phyloP scores from a whole-genome alignment of 2,888 invertebrate species.

The Lapara coniferarum region DNA sequence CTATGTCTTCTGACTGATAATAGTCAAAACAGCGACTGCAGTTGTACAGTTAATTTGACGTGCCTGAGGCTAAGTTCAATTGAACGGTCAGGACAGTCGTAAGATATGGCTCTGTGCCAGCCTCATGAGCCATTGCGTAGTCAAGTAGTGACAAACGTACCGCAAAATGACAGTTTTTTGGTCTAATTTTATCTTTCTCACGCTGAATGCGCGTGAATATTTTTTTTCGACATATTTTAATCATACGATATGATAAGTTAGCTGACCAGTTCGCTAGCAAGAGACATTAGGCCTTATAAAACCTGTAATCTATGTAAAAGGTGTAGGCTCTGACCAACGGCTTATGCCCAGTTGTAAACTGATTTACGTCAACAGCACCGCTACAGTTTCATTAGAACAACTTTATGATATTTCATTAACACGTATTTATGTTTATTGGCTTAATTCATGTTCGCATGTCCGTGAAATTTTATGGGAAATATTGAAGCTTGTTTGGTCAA shows the following conservation, averaged over 20 bases:
- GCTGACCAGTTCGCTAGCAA: background rate
- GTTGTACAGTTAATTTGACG: conserved; percentile 11
- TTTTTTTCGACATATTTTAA: conserved; percentile 32
- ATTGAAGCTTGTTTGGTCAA: too few species aligned
- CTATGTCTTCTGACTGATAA: background rate
- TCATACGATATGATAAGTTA: conserved; percentile 33
- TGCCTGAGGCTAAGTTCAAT: background rate
- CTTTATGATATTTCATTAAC: background rate
- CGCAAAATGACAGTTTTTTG: conserved; percentile 26
- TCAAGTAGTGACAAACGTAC: conserved; percentile 3
- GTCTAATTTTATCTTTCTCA: conserved; percentile 38
- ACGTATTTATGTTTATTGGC: background rate
- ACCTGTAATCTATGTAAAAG: background rate
- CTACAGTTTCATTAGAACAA: background rate
- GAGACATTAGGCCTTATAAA: conserved; percentile 9
- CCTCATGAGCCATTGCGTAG: background rate
- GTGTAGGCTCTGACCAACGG: background rate
- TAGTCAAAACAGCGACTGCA: background rate
- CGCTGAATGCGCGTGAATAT: conserved; percentile 33
- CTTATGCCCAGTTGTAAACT: background rate
- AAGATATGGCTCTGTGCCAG: background rate
- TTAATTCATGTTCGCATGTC: too few species aligned
- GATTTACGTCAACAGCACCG: background rate
- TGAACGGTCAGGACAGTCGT: conserved; percentile 9
- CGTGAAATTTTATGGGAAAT: background rate